Percentiles rank a stretch among this genome's conserved stretches.
These are phyloP conservation scores for Ammodytes dubius DNA, from an alignment of 2,113 vertebrate species.

Conservation along the genomic window DNA sequence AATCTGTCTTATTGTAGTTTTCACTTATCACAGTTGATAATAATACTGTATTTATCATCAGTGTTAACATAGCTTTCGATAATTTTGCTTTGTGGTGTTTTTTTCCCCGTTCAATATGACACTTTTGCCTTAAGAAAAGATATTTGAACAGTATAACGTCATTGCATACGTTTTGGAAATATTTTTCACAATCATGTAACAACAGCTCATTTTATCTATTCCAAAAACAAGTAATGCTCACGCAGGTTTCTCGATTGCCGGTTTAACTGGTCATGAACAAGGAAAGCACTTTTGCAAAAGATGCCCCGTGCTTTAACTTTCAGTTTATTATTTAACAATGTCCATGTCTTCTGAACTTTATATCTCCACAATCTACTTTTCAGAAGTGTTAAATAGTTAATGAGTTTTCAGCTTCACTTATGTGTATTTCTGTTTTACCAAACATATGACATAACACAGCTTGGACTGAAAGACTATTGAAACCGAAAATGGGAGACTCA, in stretches of 20 bases:
- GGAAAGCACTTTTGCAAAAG: background rate
- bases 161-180: too few species aligned
- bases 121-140: background rate
- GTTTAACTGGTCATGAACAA: constrained; percentile 14
- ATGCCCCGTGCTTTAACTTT: background rate
- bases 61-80: too few species aligned
- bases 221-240: background rate
- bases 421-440: background rate
- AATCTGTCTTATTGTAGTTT: too few species aligned
- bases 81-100: too few species aligned
- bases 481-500: background rate
- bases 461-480: background rate
- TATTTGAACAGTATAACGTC: too few species aligned
- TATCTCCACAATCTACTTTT: background rate
- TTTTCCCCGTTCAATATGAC: background rate
- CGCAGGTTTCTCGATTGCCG: background rate
- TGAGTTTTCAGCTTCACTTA: background rate
- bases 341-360: too few species aligned
- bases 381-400: background rate
- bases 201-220: background rate
- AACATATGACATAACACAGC: background rate
- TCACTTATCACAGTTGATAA: too few species aligned
- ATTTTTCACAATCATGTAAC: too few species aligned
- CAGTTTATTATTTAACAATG: background rate
- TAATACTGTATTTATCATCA: too few species aligned